A percentile compares a stretch with the other conserved stretches of the same genome.
Conservation (phyloP, 2,113 vertebrate genomes). For the Benitochromis conjunctus region DNA sequence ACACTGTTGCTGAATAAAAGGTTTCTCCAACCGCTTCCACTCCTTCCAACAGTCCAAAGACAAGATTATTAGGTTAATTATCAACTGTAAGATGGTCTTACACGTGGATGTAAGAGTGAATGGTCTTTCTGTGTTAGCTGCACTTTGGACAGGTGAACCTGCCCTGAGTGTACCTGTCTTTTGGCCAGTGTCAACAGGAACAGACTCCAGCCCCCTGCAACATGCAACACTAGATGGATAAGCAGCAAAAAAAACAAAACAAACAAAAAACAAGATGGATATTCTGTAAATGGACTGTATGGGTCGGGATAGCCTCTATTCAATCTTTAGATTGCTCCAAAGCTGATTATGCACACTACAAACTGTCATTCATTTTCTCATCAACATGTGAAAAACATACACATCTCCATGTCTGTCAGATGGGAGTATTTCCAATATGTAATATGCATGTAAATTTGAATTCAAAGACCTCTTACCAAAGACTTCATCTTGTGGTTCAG, state of each 20-base stretch:
- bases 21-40: background rate
- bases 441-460: background rate
- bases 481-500: constrained; percentile 82
- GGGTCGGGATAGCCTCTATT: background rate
- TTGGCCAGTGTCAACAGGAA: background rate
- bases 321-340: background rate
- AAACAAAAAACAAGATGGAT: background rate
- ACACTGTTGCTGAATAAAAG: background rate
- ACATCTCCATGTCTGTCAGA: background rate
- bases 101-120: background rate
- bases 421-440: background rate
- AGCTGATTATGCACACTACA: background rate
- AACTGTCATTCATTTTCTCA: background rate
- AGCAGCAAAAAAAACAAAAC: background rate
- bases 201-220: background rate
- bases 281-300: background rate
- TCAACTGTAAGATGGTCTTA: background rate
- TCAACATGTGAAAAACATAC: background rate
- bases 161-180: background rate
- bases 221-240: background rate
- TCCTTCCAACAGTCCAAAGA: background rate
- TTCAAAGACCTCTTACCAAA: constrained; percentile 76
- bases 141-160: background rate
- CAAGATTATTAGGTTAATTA: background rate
- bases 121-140: background rate